These are phyloP conservation scores for Halcyon smyrnensis DNA, from an alignment of 2,797 vertebrate species.

Conservation along the genomic window DNA sequence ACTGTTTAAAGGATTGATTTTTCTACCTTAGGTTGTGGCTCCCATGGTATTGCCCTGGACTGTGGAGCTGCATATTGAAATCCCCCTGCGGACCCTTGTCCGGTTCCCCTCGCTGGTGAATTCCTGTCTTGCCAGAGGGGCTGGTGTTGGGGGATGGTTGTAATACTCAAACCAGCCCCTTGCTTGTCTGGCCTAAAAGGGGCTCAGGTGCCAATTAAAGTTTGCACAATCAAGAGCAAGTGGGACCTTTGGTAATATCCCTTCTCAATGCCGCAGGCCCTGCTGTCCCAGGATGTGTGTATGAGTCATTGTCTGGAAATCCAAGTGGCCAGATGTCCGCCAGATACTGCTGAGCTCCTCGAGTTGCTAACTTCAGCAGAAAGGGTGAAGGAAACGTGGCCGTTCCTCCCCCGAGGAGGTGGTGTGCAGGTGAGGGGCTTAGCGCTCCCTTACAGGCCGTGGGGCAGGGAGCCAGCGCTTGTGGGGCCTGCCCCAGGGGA, in stretches of 20 bases:
- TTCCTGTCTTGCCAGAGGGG: neutral
- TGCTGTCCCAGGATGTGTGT: constrained; percentile 28
- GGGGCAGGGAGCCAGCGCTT: neutral
- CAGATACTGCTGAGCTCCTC: neutral
- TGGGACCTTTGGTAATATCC: neutral
- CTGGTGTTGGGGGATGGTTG: neutral
- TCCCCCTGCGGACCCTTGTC: neutral
- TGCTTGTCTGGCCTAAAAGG: neutral
- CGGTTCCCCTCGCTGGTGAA: neutral
- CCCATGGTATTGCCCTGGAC: neutral
- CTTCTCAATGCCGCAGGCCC: neutral
- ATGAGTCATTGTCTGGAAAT: constrained; percentile 68
- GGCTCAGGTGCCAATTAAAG: constrained; percentile 16
- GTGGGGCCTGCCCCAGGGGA: neutral
- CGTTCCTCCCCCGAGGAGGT: neutral
- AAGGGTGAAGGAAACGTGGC: neutral
- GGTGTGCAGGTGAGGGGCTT: neutral
- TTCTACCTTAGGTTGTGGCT: neutral
- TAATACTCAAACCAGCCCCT: neutral
- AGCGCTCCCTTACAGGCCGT: neutral
- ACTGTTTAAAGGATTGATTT: neutral
- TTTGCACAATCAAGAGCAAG: neutral
- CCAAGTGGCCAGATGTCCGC: constrained; percentile 54
- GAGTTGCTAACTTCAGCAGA: neutral
- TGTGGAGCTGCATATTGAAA: neutral